Conservation (phyloP, 2,113 vertebrate genomes). For the Nasalis larvatus region DNA sequence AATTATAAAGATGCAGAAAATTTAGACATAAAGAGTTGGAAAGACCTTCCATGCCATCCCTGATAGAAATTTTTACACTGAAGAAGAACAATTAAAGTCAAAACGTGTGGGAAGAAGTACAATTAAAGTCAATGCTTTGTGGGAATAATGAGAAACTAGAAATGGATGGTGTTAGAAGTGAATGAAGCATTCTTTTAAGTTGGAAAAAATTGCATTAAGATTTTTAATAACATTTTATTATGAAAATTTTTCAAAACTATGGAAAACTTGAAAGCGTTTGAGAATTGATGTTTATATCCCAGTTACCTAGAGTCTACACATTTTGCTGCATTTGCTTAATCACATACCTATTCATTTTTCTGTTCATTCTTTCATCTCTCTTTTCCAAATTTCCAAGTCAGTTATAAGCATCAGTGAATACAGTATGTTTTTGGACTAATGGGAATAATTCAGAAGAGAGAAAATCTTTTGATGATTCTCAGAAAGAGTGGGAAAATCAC, state of each 20-base stretch:
- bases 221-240: background rate
- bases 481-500: background rate
- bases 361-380: background rate
- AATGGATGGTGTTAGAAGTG: background rate
- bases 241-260: background rate
- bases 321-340: background rate
- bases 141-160: background rate
- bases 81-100: background rate
- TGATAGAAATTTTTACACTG: background rate
- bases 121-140: background rate
- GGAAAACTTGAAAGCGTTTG: background rate
- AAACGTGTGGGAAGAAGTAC: background rate
- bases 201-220: background rate
- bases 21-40: background rate
- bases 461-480: background rate
- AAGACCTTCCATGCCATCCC: background rate
- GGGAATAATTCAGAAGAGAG: background rate
- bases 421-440: background rate
- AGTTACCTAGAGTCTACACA: background rate
- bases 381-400: background rate
- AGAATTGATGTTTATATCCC: background rate
- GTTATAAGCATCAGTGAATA: background rate
- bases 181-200: background rate
- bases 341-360: background rate
- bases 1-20: background rate